Conservation (phyloP, 2,888 invertebrate genomes). For the Morpho helenor region DNA sequence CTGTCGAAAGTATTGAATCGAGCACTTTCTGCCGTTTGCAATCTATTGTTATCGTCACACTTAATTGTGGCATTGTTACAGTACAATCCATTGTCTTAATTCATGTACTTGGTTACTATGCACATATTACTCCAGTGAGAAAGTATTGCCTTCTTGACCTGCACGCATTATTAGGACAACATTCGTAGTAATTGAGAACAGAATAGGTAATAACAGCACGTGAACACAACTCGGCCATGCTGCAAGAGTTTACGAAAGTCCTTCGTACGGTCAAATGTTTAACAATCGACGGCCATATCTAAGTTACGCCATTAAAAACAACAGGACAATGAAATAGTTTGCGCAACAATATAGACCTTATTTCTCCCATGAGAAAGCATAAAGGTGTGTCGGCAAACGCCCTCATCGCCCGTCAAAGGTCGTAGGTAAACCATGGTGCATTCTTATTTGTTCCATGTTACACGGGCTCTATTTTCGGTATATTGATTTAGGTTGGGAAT, state of each 20-base stretch:
- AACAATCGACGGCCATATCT: constrained; percentile 24
- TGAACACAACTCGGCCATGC: constrained; percentile 39
- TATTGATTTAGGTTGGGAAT: constrained; percentile 28
- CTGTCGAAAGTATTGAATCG: background rate
- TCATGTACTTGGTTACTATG: constrained; percentile 5
- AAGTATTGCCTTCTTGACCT: constrained; percentile 14
- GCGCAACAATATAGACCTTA: constrained; percentile 18
- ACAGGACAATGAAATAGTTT: constrained; percentile 24
- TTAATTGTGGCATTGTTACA: constrained; percentile 11
- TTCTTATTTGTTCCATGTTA: constrained; percentile 19
- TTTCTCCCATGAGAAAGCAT: constrained; percentile 16
- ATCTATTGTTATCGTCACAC: constrained; percentile 6
- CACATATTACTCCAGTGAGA: constrained; percentile 4
- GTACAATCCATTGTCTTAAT: constrained; percentile 15
- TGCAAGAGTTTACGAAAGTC: constrained; percentile 33
- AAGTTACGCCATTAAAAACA: constrained; percentile 26
- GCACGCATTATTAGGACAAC: constrained; percentile 14
- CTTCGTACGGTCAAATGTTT: constrained; percentile 22
- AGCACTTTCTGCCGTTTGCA: no score
- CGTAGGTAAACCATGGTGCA: constrained; percentile 9
- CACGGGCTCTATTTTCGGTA: constrained; percentile 32
- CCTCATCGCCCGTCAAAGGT: constrained; percentile 18
- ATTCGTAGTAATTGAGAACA: constrained; percentile 34
- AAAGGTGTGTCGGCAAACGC: constrained; percentile 14
- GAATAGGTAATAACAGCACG: constrained; percentile 38